Conservation (phyloP, 2,113 vertebrate species). For the Rhodinocichla rosea region DNA sequence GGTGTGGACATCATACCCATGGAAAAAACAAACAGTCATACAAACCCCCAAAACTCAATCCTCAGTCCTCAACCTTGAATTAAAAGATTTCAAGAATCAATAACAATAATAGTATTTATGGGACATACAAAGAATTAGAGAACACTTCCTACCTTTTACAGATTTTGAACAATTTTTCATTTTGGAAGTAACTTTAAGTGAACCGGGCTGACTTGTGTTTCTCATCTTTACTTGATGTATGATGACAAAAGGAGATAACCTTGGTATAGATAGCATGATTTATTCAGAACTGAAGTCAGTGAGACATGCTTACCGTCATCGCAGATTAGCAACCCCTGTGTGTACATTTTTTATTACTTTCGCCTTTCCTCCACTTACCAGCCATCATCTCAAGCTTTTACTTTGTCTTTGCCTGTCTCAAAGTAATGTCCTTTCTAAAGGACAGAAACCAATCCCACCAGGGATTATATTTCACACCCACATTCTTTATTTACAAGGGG, state of each 20-base stretch:
- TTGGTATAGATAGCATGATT: constrained; percentile 43
- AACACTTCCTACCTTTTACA: not conserved
- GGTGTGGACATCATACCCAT: not conserved
- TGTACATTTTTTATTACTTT: constrained; percentile 47
- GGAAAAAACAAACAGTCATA: not conserved
- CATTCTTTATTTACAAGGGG: constrained; percentile 46
- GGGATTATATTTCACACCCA: constrained; percentile 45
- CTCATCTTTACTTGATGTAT: constrained; percentile 36
- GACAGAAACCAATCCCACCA: constrained; percentile 2
- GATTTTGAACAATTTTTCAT: not conserved
- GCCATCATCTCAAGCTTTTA: constrained; percentile 16
- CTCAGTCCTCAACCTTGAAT: not conserved
- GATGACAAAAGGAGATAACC: constrained; percentile 53
- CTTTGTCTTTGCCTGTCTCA: not conserved
- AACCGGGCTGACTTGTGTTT: not conserved
- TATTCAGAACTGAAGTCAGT: constrained; percentile 36
- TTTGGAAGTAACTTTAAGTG: not conserved
- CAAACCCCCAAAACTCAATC: not conserved
- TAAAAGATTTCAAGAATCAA: not conserved
- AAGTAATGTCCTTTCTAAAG: constrained; percentile 2
- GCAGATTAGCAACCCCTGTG: not conserved
- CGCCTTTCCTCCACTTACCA: not conserved
- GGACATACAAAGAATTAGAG: not conserved
- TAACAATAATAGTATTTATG: not conserved
- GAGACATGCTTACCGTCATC: not conserved